Evolutionary conservation across 2,888 invertebrate genomes (phyloP).

Genomic region (Octonoba sinensis): DNA sequence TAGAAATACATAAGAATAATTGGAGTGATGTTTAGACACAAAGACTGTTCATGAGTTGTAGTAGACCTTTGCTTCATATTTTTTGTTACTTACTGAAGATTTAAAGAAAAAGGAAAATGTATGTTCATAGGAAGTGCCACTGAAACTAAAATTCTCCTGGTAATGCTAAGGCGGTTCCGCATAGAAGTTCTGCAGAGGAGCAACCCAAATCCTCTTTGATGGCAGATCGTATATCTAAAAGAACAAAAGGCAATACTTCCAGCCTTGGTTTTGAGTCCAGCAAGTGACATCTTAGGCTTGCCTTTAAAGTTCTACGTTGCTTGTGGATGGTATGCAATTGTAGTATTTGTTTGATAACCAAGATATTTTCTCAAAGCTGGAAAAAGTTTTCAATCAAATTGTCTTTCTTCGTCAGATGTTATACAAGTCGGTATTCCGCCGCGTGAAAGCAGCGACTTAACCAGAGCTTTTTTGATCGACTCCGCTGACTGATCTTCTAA

Average conservation of each 20-base stretch:
- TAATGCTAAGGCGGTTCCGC: neutral
- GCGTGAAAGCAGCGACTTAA: constrained; percentile 70
- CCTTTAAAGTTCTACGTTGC: constrained; percentile 8
- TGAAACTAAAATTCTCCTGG: constrained; percentile 6
- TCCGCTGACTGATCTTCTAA: too few species aligned
- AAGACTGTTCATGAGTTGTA: neutral
- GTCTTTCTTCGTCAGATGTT: constrained; percentile 69
- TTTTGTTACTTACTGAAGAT: neutral
- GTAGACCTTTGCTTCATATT: neutral
- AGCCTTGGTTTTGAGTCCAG: neutral
- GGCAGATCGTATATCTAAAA: constrained; percentile 2
- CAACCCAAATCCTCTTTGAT: constrained; percentile 9
- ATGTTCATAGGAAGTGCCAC: neutral
- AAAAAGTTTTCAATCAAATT: constrained; percentile 67
- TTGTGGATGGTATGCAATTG: too few species aligned
- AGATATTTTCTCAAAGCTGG: constrained; percentile 3
- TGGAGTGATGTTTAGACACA: neutral
- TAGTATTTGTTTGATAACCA: constrained; percentile 3
- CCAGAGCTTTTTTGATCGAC: constrained; percentile 69
- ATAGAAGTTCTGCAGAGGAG: neutral
- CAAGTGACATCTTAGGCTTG: neutral
- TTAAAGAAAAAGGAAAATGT: neutral
- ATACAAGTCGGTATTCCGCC: constrained; percentile 69
- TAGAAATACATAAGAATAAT: neutral
- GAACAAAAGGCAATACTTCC: neutral